These are phyloP conservation scores for Aphis craccivora DNA, from an alignment of 1,140 invertebrate species.

Conservation along the genomic window DNA sequence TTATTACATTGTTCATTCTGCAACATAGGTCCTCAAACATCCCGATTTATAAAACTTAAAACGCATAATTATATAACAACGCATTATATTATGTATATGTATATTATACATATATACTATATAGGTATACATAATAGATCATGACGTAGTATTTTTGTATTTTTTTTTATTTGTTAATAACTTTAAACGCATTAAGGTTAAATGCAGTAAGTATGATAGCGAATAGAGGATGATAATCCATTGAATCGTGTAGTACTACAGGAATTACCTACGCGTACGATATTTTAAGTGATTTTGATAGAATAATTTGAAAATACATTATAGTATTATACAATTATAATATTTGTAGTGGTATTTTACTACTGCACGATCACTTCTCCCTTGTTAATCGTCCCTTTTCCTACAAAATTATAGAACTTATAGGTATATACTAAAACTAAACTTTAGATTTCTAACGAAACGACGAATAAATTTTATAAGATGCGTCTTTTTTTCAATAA, in stretches of 20 bases:
- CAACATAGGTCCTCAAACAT: background rate
- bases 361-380: no score
- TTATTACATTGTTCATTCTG: background rate
- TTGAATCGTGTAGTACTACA: background rate
- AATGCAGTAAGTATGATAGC: background rate
- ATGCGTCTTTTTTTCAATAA: no score
- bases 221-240: background rate
- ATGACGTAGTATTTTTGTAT: background rate
- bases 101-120: background rate
- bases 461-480: no score
- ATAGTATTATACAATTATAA: background rate
- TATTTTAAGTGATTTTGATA: background rate
- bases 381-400: no score
- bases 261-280: background rate
- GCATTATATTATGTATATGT: background rate
- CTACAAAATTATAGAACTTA: no score
- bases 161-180: background rate
- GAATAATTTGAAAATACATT: background rate
- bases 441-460: no score
- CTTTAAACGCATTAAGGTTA: slow-evolving; percentile 27
- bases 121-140: background rate
- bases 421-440: no score
- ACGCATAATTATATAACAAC: background rate
- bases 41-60: background rate
- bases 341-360: background rate